Conservation (phyloP, 2,888 invertebrate genomes). For the Drosophila picticornis region DNA sequence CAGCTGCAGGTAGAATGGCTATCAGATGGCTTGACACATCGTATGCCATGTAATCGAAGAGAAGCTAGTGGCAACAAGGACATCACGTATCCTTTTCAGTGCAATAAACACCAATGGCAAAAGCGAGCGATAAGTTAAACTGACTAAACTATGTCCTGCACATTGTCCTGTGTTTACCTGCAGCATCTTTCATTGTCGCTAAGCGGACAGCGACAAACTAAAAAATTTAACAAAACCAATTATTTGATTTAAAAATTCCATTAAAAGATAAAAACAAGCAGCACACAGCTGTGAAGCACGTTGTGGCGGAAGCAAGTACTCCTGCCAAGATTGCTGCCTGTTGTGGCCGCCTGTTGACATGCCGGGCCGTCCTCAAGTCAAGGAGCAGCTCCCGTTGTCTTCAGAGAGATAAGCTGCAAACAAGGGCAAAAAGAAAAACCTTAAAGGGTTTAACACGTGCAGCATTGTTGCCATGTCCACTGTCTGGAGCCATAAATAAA, state of each 20-base stretch:
- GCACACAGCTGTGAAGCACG: not conserved
- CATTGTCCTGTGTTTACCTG: conserved; percentile 43
- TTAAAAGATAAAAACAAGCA: conserved; percentile 75
- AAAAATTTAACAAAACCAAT: conserved; percentile 75
- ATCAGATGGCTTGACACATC: conserved; percentile 17
- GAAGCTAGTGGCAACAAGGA: conserved; percentile 28
- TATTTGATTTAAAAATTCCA: conserved; percentile 81
- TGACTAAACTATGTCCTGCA: conserved; percentile 21
- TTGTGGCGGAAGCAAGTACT: conserved; percentile 10
- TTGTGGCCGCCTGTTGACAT: conserved; percentile 69
- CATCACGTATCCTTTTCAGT: conserved; percentile 60
- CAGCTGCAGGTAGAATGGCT: not conserved
- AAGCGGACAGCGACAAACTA: conserved; percentile 36
- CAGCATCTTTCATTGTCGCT: conserved; percentile 31
- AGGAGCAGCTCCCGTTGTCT: conserved; percentile 55
- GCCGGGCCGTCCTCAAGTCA: conserved; percentile 55
- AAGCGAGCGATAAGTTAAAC: conserved; percentile 40
- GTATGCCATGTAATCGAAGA: conserved; percentile 16
- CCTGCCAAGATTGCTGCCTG: conserved; percentile 44
- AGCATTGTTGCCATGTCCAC: conserved; percentile 42
- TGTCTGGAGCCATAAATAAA: conserved; percentile 65
- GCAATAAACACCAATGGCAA: conserved; percentile 63
- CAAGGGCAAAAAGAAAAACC: conserved; percentile 16
- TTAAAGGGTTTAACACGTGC: conserved; percentile 78
- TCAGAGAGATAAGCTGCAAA: conserved; percentile 45